Evolutionary conservation across 2,113 vertebrate species (phyloP).

Genomic region (Cyprinodon brontotheroides): DNA sequence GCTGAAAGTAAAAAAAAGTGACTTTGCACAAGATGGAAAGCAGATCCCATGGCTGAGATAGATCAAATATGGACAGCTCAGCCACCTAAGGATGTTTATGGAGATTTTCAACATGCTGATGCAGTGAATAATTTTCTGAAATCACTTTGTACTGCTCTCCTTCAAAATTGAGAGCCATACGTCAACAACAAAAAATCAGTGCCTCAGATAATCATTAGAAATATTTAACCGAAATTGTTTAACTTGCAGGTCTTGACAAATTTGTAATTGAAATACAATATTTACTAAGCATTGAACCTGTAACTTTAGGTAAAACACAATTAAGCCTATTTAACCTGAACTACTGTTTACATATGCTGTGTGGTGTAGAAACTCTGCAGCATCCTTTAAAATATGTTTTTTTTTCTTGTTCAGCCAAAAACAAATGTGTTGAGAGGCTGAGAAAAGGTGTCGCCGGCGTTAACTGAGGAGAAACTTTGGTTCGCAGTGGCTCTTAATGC

Average conservation of each 20-base stretch:
- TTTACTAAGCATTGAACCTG: constrained; percentile 67
- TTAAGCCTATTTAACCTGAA: constrained; percentile 66
- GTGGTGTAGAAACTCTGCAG: constrained; percentile 60
- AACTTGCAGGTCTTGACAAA: constrained; percentile 68
- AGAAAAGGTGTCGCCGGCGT: constrained; percentile 31
- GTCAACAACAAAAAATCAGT: constrained; percentile 73
- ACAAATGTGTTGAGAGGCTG: constrained; percentile 23
- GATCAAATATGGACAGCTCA: constrained; percentile 43
- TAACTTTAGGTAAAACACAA: constrained; percentile 60
- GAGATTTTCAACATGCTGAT: constrained; percentile 77
- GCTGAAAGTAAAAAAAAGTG: constrained; percentile 50
- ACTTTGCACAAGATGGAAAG: constrained; percentile 64
- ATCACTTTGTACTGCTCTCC: constrained; percentile 59
- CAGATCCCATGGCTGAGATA: constrained; percentile 18
- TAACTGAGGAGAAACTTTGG: constrained; percentile 36
- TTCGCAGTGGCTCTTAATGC: constrained; percentile 42
- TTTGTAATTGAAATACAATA: constrained; percentile 73
- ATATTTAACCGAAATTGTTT: constrained; percentile 71
- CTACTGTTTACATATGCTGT: constrained; percentile 73
- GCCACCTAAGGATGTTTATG: constrained; percentile 68
- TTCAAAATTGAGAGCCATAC: constrained; percentile 53
- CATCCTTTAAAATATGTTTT: constrained; percentile 54
- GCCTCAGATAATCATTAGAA: constrained; percentile 73
- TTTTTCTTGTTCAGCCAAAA: constrained; percentile 43
- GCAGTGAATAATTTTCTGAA: constrained; percentile 65